These are phyloP conservation scores for Synanthedon myopaeformis DNA, from an alignment of 2,888 invertebrate species.

Conservation along the genomic window DNA sequence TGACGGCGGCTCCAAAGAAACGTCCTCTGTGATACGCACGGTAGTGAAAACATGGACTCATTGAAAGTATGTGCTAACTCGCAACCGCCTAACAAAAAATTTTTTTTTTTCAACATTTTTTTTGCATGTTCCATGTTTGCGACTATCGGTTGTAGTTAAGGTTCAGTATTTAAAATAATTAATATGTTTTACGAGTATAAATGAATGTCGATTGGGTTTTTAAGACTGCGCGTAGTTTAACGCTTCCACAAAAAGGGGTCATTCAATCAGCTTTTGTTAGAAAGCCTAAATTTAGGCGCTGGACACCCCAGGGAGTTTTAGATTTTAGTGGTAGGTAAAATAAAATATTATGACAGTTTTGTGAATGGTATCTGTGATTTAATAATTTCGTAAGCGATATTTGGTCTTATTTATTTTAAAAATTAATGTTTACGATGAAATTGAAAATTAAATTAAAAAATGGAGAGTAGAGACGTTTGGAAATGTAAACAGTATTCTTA, in stretches of 20 bases:
- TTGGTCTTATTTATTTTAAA: slow-evolving; percentile 42
- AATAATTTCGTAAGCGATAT: slow-evolving; percentile 39
- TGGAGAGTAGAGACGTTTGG: not conserved
- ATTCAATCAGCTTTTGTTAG: slow-evolving; percentile 1
- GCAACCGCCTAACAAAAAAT: slow-evolving; percentile 24
- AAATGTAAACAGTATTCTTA: not conserved
- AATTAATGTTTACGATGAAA: slow-evolving; percentile 6
- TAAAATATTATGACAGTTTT: slow-evolving; percentile 29
- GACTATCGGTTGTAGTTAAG: not conserved
- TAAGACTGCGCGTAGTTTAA: slow-evolving; percentile 63
- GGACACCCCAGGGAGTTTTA: not conserved
- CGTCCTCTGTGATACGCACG: slow-evolving; percentile 56
- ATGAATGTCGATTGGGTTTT: slow-evolving; percentile 35
- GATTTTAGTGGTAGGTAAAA: slow-evolving; percentile 1
- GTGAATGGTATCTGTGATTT: slow-evolving; percentile 63
- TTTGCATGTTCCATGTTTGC: slow-evolving; percentile 29
- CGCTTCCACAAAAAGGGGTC: slow-evolving; percentile 5
- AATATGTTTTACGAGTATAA: slow-evolving; percentile 29
- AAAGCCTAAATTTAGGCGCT: not conserved
- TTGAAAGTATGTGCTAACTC: slow-evolving; percentile 50
- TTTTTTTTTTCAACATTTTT: slow-evolving; percentile 32
- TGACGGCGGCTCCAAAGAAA: slow-evolving; percentile 30
- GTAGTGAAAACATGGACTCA: slow-evolving; percentile 33
- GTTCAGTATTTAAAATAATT: slow-evolving; percentile 23
- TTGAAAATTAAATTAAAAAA: not conserved